Evolutionary conservation across 2,888 invertebrate genomes (phyloP).

Genomic region (Galerucella nymphaeae): DNA sequence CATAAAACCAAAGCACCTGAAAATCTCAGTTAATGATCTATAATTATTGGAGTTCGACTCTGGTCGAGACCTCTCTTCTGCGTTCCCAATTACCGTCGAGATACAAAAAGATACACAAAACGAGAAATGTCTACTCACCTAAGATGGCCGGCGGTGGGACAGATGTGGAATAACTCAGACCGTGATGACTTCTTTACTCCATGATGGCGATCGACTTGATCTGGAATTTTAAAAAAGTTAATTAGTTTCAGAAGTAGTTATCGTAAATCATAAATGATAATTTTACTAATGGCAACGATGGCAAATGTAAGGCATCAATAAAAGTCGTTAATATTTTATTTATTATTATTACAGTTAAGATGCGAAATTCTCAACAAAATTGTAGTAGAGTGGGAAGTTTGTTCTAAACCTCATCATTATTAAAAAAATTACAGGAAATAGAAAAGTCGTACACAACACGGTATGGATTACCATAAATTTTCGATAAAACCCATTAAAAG

Average conservation of each 20-base stretch:
- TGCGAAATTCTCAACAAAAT: too few relatives aligned
- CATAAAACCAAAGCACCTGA: too few relatives aligned
- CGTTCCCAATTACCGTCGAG: conserved; percentile 55
- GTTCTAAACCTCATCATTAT: too few relatives aligned
- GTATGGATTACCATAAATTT: background rate
- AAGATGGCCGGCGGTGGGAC: conserved; percentile 60
- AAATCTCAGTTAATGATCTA: too few relatives aligned
- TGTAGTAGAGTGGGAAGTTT: too few relatives aligned
- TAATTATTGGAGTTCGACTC: conserved; percentile 9
- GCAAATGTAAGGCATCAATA: conserved; percentile 4
- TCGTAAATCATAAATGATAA: conserved; percentile 42
- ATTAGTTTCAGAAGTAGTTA: conserved; percentile 40
- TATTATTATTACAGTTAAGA: background rate
- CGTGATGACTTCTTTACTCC: conserved; percentile 59
- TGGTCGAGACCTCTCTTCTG: conserved; percentile 59
- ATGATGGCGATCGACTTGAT: conserved; percentile 52
- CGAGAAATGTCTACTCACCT: conserved; percentile 59
- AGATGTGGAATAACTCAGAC: conserved; percentile 58
- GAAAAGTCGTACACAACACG: background rate
- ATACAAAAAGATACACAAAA: conserved; percentile 27
- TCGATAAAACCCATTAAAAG: background rate
- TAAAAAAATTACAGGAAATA: too few relatives aligned
- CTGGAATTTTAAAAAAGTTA: conserved; percentile 51
- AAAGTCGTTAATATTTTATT: conserved; percentile 5
- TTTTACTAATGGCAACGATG: conserved; percentile 21